phyloP scores from a whole-genome alignment of 2,797 vertebrate genomes.

The Kryptopterus vitreolus region DNA sequence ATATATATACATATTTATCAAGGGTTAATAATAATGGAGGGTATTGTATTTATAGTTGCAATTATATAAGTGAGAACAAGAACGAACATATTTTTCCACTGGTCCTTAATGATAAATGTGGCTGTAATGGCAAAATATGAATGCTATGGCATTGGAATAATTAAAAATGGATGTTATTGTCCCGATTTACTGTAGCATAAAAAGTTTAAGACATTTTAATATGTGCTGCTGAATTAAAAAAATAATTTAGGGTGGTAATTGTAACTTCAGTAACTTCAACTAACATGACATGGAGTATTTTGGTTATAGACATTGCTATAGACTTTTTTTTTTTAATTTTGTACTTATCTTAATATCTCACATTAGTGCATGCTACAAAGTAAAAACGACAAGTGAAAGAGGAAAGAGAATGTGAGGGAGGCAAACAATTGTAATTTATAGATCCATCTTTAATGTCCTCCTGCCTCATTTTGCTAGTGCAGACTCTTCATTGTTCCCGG shows the following conservation, averaged over 20 bases:
- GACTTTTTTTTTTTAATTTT: background rate
- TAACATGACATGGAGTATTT: background rate
- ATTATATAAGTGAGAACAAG: background rate
- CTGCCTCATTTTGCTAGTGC: slow-evolving; percentile 40
- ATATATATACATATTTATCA: too few species aligned
- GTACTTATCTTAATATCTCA: slow-evolving; percentile 8
- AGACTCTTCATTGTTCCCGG: slow-evolving; percentile 45
- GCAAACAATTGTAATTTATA: slow-evolving; percentile 70
- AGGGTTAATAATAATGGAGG: too few species aligned
- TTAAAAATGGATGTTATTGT: too few species aligned
- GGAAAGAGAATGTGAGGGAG: slow-evolving; percentile 49
- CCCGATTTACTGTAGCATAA: background rate
- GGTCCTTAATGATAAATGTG: background rate
- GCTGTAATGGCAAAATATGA: too few species aligned
- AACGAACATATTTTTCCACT: background rate
- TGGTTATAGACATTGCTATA: background rate
- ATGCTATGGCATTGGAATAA: background rate
- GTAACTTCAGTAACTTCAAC: background rate
- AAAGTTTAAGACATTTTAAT: background rate
- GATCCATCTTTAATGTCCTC: slow-evolving; percentile 50
- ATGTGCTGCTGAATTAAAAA: background rate
- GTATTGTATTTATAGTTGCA: background rate
- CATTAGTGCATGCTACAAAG: slow-evolving; percentile 24
- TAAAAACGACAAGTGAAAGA: slow-evolving; percentile 17
- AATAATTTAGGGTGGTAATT: background rate